These are phyloP conservation scores for Papilio protenor DNA, from an alignment of 2,888 invertebrate species.

Conservation along the genomic window DNA sequence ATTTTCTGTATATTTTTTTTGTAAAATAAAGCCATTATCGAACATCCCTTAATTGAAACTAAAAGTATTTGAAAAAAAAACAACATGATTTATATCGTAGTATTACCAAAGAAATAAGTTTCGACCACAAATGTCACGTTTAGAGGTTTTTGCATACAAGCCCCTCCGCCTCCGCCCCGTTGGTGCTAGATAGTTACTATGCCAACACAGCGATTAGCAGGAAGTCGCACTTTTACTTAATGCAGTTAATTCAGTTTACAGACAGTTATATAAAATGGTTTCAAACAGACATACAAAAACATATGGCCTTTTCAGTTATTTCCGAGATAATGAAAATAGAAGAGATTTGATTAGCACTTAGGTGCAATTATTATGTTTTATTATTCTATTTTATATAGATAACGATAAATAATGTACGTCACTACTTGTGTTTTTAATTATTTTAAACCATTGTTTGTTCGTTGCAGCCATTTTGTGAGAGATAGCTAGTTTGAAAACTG, in stretches of 20 bases:
- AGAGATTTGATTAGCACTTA: too few species aligned
- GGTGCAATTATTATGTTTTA: too few species aligned
- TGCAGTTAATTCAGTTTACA: not conserved
- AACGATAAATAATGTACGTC: too few species aligned
- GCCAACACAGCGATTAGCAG: constrained; percentile 48
- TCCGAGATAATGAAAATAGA: too few species aligned
- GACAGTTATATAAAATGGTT: not conserved
- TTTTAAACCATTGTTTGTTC: not conserved
- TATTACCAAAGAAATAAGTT: constrained; percentile 43
- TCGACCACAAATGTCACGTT: constrained; percentile 23
- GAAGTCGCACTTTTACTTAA: constrained; percentile 44
- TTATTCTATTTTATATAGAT: too few species aligned
- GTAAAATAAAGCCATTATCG: not conserved
- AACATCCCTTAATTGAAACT: constrained; percentile 1
- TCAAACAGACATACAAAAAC: too few species aligned
- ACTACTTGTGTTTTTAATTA: not conserved
- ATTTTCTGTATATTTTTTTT: not conserved
- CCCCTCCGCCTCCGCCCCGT: constrained; percentile 51
- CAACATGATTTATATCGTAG: constrained; percentile 19
- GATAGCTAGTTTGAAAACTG: not conserved
- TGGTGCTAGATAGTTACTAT: constrained; percentile 55
- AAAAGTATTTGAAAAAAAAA: constrained; percentile 11
- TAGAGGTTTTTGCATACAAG: constrained; percentile 38
- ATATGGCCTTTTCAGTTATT: not conserved
- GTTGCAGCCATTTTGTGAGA: not conserved